Conservation (phyloP, 2,113 vertebrate genomes). For the Halcyon senegalensis region DNA sequence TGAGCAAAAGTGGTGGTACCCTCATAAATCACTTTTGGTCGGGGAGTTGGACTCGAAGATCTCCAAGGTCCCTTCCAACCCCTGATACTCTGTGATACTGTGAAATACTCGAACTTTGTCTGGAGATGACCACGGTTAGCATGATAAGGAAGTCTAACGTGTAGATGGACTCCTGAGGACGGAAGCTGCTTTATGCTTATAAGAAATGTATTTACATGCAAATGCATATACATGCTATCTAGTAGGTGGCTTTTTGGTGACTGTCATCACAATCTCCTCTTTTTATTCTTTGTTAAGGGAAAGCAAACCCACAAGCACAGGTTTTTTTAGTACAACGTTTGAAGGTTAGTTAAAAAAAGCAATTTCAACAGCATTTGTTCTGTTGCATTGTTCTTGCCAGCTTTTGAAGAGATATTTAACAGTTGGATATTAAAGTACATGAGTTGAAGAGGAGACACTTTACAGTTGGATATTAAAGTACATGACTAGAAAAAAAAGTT, state of each 20-base stretch:
- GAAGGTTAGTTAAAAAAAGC: conserved; percentile 27
- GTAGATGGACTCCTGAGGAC: neutral
- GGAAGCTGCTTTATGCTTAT: neutral
- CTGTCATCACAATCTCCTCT: conserved; percentile 50
- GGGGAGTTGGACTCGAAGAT: too few relatives aligned
- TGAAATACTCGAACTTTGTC: neutral
- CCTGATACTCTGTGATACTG: too few relatives aligned
- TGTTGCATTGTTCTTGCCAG: conserved; percentile 32
- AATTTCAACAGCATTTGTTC: conserved; percentile 31
- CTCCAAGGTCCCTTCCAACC: too few relatives aligned
- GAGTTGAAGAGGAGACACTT: neutral
- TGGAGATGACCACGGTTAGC: neutral
- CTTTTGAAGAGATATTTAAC: conserved; percentile 5
- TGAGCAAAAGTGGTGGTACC: neutral
- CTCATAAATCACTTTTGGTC: neutral
- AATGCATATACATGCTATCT: neutral
- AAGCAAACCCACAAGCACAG: conserved; percentile 45
- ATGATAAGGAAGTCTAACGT: neutral
- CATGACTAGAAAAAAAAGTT: neutral
- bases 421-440: conserved; percentile 1
- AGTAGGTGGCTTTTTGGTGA: conserved; percentile 28
- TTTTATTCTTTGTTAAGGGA: conserved; percentile 25
- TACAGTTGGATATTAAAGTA: conserved; percentile 9
- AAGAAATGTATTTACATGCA: neutral
- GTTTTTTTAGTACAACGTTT: conserved; percentile 34